Base-by-base conservation (phyloP, 2,888 invertebrate genomes). In the Caenorhabditis auriculariae region DNA sequence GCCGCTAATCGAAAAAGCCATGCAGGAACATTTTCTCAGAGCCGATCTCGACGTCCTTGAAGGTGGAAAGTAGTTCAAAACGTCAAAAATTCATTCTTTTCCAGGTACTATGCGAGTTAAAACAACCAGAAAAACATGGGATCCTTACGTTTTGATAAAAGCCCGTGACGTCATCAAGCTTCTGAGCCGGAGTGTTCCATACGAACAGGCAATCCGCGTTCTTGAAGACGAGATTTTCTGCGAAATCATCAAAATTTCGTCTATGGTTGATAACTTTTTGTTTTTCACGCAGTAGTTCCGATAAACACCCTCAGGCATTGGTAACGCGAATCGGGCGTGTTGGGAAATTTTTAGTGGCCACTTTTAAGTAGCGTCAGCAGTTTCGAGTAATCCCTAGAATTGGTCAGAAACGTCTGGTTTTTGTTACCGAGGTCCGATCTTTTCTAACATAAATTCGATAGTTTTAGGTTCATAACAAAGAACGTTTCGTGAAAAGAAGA, bases 211-310 rank as follows among this genome's bases (percentile, higher is more conserved):
- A 2, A 87, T 83, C 3, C 77, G 82, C 44, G 82, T 86, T 9
- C 73, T 86, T 32, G 88, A 91, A 74, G 96, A 99, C 83, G 91
- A 93, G 69, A 87, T 90, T 37, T 89, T 91, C 27, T 91, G 91
- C 81, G 98, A 99, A 82, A 91, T 98, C 26, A 93, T 98, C 44
- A 96, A 95, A 85, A 93, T 99, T 66, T 91, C 91, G 44, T 90
- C 89, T 41, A 85, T 93, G 80, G 91, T 94, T 23, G 17, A 17
- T 7, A 41, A 15, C 7, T 12, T 7, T 41, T 41, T 17, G 7
- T 12, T 15, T 41, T 15, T 41, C 19, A 41, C 19, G 41, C 7
- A 15, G 7, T 15, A 7, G 7, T 7, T 41, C 15, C 19, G 41
- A 7, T 7, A 15, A 15, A 7, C n/a, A n/a, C n/a, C n/a, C n/a